phyloP scores from a whole-genome alignment of 2,113 vertebrate species.

The Megalops atlanticus region DNA sequence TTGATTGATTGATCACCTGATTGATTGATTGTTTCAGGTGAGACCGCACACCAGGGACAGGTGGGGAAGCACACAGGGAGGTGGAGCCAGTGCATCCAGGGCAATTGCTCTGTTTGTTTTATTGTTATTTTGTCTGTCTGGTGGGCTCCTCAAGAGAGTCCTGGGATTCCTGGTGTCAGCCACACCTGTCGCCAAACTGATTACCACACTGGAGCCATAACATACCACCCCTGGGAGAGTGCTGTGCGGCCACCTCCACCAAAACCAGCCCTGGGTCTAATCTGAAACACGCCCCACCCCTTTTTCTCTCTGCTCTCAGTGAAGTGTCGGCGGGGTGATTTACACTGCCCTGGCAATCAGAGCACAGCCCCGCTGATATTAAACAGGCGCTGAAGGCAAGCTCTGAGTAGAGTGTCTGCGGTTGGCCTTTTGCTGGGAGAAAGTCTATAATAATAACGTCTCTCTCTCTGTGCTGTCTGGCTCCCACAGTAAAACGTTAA shows the following conservation, averaged over 20 bases:
- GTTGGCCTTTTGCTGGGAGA: not conserved
- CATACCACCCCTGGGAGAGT: constrained; percentile 55
- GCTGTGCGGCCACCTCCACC: not conserved
- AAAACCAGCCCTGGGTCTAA: not conserved
- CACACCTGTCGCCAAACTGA: constrained; percentile 69
- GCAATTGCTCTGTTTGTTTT: not conserved
- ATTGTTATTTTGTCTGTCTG: not conserved
- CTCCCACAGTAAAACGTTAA: not conserved
- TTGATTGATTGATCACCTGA: not conserved
- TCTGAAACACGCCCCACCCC: not conserved
- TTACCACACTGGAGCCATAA: constrained; percentile 67
- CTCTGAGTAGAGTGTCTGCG: not conserved
- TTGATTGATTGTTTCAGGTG: too few species aligned
- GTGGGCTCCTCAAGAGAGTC: not conserved
- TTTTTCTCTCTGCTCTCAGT: not conserved
- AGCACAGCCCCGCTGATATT: constrained; percentile 9
- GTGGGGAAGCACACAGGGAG: not conserved
- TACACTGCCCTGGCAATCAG: not conserved
- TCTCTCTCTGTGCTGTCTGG: not conserved
- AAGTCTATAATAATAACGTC: not conserved
- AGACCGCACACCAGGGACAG: too few species aligned
- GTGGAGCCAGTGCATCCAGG: not conserved
- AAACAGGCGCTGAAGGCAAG: not conserved
- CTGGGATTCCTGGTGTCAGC: constrained; percentile 56
- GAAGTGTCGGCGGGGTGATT: not conserved